Base-by-base conservation (phyloP, 1,140 invertebrate genomes). In the Daktulosphaira vitifoliae region DNA sequence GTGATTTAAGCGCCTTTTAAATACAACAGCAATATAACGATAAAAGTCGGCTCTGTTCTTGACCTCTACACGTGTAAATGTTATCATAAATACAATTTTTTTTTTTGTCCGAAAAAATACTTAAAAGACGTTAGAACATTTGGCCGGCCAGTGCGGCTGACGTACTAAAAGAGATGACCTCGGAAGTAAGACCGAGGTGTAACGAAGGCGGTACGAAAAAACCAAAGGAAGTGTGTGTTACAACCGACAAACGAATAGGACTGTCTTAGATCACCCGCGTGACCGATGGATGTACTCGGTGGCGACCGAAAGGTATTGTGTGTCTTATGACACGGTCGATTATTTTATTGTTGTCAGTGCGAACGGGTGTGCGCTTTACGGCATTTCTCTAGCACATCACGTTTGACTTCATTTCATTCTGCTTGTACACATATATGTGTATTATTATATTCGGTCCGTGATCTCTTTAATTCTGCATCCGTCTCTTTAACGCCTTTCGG, bases 241-340 rank as follows among this genome's bases (percentile, higher is more conserved):
- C 5, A 33, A 33, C 29, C 29, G 29, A 33, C 29, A 33, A 33
- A 33, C 29, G 29, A 11, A 33, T 11, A 11, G 5, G 5, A 33
- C 5, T 5, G 29, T 11, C 13, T 4, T 38, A 5, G 54, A 59
- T 59, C 54, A 46, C 54, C 54, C 54, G 54, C 54, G 54, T 46
- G 23, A 38, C 42, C n/a, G n/a, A n/a, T n/a, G n/a, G n/a, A n/a
- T n/a, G n/a, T n/a, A n/a, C 5, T 33, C 38, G 53, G 15, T 3
- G 23, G 22, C 7, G 13, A 44, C 25, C 2, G 3, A 51, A 33
- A 8, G n/a, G 39, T 18, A 59, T 16, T 25, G n/a, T n/a, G n/a
- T n/a, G n/a, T 59, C 22, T 44, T 59, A 25, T 18, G 54, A 59
- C 54, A 59, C 54, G 54, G 39, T 59, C 11, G 39, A 44, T 59